Conservation (phyloP, 2,797 vertebrate genomes). For the Anolis apletophallus region DNA sequence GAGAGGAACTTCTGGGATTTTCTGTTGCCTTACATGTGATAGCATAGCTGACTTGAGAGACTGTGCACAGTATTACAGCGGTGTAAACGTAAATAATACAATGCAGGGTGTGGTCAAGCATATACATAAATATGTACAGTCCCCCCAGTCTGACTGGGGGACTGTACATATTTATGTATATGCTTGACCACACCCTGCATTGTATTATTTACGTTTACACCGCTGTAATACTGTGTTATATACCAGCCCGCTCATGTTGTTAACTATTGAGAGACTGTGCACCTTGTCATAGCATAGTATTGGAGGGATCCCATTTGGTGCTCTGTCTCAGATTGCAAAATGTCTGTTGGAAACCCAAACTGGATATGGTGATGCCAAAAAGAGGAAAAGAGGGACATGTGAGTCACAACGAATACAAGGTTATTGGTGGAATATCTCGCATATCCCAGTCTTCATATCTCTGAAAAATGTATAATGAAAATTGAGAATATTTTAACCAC, state of each 20-base stretch:
- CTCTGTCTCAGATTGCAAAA: neutral
- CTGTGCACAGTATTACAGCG: too few species aligned
- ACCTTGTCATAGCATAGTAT: neutral
- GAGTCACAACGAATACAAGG: neutral
- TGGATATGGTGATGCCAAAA: neutral
- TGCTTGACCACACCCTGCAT: too few species aligned
- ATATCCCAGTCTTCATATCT: neutral
- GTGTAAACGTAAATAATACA: too few species aligned
- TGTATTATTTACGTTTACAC: too few species aligned
- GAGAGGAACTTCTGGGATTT: neutral
- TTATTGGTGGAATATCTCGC: neutral
- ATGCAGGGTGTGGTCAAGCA: too few species aligned
- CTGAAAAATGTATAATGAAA: neutral
- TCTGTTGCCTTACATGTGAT: neutral
- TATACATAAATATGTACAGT: too few species aligned
- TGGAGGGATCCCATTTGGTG: neutral
- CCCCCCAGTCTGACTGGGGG: too few species aligned
- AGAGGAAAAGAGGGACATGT: neutral
- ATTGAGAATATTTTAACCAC: neutral
- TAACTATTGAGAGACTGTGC: neutral
- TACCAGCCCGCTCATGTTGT: too few species aligned
- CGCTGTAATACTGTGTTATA: too few species aligned
- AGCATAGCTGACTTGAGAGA: neutral
- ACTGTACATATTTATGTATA: too few species aligned
- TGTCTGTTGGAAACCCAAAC: neutral